Conservation (phyloP, 2,113 vertebrate species). For the Fregata magnificens region DNA sequence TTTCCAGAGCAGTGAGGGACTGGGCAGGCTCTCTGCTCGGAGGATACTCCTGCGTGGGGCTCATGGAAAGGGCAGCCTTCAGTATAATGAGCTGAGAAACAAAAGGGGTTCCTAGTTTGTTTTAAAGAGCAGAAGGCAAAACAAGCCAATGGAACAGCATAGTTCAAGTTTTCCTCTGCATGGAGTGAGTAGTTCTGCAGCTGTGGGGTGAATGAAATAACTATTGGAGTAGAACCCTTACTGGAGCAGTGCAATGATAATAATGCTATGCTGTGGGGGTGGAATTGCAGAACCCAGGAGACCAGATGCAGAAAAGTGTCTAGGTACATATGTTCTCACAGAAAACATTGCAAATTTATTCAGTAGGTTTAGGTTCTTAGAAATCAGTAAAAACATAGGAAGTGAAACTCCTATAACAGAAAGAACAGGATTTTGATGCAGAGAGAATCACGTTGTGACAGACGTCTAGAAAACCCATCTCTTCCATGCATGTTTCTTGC, state of each 20-base stretch:
- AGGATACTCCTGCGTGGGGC: background rate
- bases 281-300: background rate
- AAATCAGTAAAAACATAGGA: background rate
- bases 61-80: background rate
- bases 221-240: background rate
- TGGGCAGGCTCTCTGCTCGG: background rate
- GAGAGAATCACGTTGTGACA: background rate
- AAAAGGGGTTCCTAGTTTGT: background rate
- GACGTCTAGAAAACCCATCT: background rate
- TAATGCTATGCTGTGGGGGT: background rate
- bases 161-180: background rate
- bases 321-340: background rate
- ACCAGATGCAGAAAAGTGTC: background rate
- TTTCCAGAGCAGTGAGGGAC: background rate
- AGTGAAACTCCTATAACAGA: background rate
- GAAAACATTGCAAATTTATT: background rate
- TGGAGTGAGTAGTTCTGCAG: background rate
- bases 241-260: background rate
- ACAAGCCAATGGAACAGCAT: background rate
- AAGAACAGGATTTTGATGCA: background rate
- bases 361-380: background rate
- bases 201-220: background rate
- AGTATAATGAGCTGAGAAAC: background rate
- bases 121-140: background rate
- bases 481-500: background rate